Evolutionary conservation across 1,140 invertebrate genomes (phyloP).

Genomic region (Bradynema listronoti): DNA sequence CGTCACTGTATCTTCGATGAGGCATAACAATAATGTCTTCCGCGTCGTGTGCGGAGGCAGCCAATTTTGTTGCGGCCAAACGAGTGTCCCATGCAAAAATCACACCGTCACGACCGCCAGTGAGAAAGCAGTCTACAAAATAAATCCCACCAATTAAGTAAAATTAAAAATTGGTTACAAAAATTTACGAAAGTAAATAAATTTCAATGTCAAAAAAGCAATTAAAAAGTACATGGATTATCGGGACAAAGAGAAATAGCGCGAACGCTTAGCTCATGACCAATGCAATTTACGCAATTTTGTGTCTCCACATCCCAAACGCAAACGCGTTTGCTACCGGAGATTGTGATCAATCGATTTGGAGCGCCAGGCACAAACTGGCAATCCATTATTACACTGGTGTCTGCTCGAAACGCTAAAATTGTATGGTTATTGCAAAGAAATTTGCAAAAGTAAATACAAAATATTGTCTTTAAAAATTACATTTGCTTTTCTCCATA

Average conservation of each 20-base stretch:
- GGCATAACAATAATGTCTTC: constrained; percentile 7
- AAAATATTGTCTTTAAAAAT: constrained; percentile 10
- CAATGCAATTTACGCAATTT: constrained; percentile 13
- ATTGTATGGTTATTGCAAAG: too few relatives aligned
- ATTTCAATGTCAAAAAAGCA: neutral
- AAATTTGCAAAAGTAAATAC: constrained; percentile 5
- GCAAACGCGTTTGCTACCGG: constrained; percentile 7
- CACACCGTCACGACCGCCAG: constrained; percentile 24
- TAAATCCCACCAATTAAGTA: neutral
- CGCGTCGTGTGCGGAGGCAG: neutral
- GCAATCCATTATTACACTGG: constrained; percentile 25
- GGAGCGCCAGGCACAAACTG: constrained; percentile 18
- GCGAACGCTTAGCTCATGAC: constrained; percentile 12
- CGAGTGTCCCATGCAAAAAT: constrained; percentile 28
- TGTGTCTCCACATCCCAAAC: constrained; percentile 23
- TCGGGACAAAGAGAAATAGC: constrained; percentile 12
- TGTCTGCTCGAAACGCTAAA: constrained; percentile 13
- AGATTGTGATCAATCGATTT: constrained; percentile 17
- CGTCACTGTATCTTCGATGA: constrained; percentile 1
- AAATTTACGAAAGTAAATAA: neutral
- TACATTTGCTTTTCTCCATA: constrained; percentile 11
- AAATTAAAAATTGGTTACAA: too few relatives aligned
- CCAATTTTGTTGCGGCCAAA: neutral
- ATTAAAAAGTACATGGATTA: constrained; percentile 10
- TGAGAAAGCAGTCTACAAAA: constrained; percentile 27